Evolutionary conservation across 2,113 vertebrate genomes (phyloP).

Genomic region (Podocnemis expansa): DNA sequence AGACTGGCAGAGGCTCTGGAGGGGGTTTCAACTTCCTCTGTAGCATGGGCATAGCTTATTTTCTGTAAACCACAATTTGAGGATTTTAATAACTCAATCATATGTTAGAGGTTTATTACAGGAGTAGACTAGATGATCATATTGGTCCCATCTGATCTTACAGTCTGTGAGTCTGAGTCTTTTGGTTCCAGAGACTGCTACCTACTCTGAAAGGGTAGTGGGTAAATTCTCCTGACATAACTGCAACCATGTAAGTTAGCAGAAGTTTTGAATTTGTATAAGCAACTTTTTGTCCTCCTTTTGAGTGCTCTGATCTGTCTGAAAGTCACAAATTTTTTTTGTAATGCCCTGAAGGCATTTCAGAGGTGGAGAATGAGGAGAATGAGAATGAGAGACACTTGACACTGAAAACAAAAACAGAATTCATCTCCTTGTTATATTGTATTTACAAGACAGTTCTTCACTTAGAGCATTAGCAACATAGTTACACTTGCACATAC

Average conservation of each 20-base stretch:
- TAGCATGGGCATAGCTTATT: too few species aligned
- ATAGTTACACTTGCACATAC: conserved; percentile 12
- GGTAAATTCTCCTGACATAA: background rate
- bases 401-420: conserved; percentile 27
- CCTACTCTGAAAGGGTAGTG: background rate
- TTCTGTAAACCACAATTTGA: too few species aligned
- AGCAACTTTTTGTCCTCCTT: background rate
- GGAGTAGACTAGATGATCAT: too few species aligned
- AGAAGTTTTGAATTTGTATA: background rate
- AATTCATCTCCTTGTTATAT: background rate
- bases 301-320: background rate
- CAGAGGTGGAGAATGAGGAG: background rate
- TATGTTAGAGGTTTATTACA: too few species aligned
- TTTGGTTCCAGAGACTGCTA: background rate
- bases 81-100: too few species aligned
- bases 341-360: background rate
- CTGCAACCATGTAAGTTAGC: background rate
- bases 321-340: background rate
- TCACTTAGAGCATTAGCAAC: background rate
- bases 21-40: too few species aligned
- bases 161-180: too few species aligned
- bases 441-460: background rate
- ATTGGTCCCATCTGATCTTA: too few species aligned
- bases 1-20: too few species aligned
- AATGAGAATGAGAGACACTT: background rate